These are phyloP conservation scores for Platycheirus albimanus DNA, from an alignment of 2,888 invertebrate genomes.

Conservation along the genomic window DNA sequence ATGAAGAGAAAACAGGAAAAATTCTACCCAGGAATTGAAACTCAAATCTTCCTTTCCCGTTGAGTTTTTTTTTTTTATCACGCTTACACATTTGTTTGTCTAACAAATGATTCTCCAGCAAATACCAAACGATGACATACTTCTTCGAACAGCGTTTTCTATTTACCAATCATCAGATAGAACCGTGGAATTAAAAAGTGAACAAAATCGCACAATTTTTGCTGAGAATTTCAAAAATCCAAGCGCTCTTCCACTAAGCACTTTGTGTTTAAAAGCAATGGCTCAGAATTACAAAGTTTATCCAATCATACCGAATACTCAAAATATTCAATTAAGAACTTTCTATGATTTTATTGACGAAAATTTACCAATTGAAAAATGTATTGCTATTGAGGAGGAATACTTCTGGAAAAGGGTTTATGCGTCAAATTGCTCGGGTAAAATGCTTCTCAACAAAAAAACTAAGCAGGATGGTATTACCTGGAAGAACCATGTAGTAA, in stretches of 20 bases:
- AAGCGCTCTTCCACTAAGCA: conserved; percentile 76
- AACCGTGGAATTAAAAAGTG: conserved; percentile 75
- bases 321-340: conserved; percentile 76
- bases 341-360: conserved; percentile 77
- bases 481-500: conserved; percentile 78
- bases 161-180: conserved; percentile 76
- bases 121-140: conserved; percentile 76
- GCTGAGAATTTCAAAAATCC: conserved; percentile 77
- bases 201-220: conserved; percentile 76
- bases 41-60: too few species aligned
- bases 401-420: conserved; percentile 79
- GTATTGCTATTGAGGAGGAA: conserved; percentile 77
- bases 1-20: too few species aligned
- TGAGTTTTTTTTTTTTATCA: too few species aligned
- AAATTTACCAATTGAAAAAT: conserved; percentile 77
- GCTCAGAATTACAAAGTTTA: conserved; percentile 73
- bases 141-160: conserved; percentile 72
- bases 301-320: conserved; percentile 45
- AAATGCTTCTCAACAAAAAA: conserved; percentile 74
- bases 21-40: too few species aligned
- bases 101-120: conserved; percentile 38
- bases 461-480: conserved; percentile 65
- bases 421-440: conserved; percentile 76
- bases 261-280: conserved; percentile 77
- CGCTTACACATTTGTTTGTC: too few species aligned